phyloP scores from a whole-genome alignment of 2,888 invertebrate species.

The Synergus umbraculus region DNA sequence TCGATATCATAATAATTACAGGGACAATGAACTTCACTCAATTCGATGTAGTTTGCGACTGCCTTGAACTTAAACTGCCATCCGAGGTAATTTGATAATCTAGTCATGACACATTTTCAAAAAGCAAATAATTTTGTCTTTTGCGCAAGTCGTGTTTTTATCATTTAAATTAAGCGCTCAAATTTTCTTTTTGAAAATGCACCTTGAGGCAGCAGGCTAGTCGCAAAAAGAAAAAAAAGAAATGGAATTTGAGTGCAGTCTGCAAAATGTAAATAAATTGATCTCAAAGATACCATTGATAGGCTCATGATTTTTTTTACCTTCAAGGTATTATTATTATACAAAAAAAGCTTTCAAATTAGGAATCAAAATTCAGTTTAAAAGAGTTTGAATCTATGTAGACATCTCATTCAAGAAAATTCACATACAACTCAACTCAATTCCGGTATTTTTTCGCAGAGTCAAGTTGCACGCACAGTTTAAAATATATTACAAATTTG shows the following conservation, averaged over 20 bases:
- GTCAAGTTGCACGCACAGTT: background rate
- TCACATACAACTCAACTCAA: background rate
- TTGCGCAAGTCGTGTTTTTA: background rate
- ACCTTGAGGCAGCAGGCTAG: slow-evolving; percentile 8
- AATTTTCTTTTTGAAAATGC: slow-evolving; percentile 16
- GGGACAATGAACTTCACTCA: slow-evolving; percentile 48
- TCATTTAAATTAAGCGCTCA: background rate
- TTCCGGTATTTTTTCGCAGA: background rate
- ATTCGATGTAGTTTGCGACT: slow-evolving; percentile 49
- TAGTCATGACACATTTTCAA: slow-evolving; percentile 12
- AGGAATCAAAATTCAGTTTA: slow-evolving; percentile 15
- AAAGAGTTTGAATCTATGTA: slow-evolving; percentile 31
- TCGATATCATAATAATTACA: slow-evolving; percentile 33
- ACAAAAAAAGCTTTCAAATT: background rate
- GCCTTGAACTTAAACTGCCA: slow-evolving; percentile 14
- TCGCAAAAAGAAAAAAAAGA: slow-evolving; percentile 28
- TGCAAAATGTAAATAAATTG: slow-evolving; percentile 31
- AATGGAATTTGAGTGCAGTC: slow-evolving; percentile 23
- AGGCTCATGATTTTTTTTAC: slow-evolving; percentile 30
- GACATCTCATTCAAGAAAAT: background rate
- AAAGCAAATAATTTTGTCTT: background rate
- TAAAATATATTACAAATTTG: background rate
- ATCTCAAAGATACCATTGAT: slow-evolving; percentile 7
- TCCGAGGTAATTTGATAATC: background rate
- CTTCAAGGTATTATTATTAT: background rate